These are phyloP conservation scores for Agrenia bidenticulata DNA, from an alignment of 2,888 invertebrate species.

Conservation along the genomic window DNA sequence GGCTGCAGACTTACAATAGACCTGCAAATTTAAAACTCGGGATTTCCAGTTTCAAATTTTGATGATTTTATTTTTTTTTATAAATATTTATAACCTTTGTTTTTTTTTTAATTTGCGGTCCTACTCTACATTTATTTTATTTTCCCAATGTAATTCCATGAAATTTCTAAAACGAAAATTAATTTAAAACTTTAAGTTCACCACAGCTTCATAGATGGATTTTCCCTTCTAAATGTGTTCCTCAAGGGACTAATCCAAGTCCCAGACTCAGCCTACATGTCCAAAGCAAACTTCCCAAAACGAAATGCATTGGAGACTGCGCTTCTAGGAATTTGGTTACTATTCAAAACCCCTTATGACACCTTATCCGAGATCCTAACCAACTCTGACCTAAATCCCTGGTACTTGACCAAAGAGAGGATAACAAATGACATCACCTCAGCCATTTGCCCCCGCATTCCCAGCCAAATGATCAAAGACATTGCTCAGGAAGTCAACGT, in stretches of 20 bases:
- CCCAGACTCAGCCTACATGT: not conserved
- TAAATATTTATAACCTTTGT: no score
- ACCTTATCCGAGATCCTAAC: not conserved
- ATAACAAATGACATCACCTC: conserved; percentile 1
- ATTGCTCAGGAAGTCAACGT: not conserved
- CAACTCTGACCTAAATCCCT: not conserved
- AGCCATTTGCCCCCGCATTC: not conserved
- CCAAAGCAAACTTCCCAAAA: not conserved
- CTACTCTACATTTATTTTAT: not conserved
- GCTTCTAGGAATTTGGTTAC: not conserved
- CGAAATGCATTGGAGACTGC: not conserved
- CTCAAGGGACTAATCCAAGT: conserved; percentile 2
- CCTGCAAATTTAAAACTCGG: no score
- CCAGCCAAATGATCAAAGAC: conserved; percentile 10
- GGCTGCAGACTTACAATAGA: no score
- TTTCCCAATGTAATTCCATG: not conserved
- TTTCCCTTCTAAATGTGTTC: conserved; percentile 7
- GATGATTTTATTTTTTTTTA: no score
- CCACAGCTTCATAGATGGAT: conserved; percentile 12
- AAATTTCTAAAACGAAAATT: not conserved
- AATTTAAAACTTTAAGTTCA: conserved; percentile 8
- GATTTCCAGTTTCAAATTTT: no score
- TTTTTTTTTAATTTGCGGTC: not conserved
- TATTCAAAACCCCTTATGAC: conserved; percentile 16
- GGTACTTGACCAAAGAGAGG: conserved; percentile 4